Evolutionary conservation across 2,113 vertebrate species (phyloP), one percentile per base, ranked within the genome.

Genomic region (Xerus inauris): DNA sequence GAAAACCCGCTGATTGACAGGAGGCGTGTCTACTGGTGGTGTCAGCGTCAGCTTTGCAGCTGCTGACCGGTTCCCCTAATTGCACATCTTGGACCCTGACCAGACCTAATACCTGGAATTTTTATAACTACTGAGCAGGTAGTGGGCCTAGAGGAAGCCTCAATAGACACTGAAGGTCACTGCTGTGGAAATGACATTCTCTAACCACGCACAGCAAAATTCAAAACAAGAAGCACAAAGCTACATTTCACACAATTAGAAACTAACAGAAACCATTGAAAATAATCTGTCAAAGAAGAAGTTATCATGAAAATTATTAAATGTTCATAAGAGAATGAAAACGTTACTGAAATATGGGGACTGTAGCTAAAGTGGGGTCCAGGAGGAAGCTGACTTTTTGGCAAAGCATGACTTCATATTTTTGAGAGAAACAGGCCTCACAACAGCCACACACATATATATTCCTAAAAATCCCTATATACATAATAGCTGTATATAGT

Each of bases 371-470:
- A 35, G 32, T 22, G 5, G 5, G 6, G 38, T 5, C 17, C 59
- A 42, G 22, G 30, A 51, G n/a, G 38, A 17, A 65, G 81, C 64
- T 57, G 86, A 86, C 88, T 87, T 88, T 87, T 94, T 80, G 93
- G 84, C 88, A 94, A 76, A 80, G 83, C 16, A 13, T 3, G 30
- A 83, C 71, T 93, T 96, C 40, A 80, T 49, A 73, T 84, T 96
- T 96, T 96, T 59, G 69, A 91, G 94, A 77, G 91, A 91, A 96
- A 81, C 71, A 47, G 20, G 30, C 45, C 75, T 95, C 5, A 7
- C 42, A 16, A 38, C 64, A n/a, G n/a, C 6, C 20, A 57, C 7
- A 57, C 54, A 22, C 7, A 22, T 7, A 57, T 57, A 8, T 24
- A 57, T 24, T 57, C 54, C 20, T 22, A 57, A 57, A 24, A 22